Conservation (phyloP, 2,113 vertebrate species). For the Seriola quinqueradiata region DNA sequence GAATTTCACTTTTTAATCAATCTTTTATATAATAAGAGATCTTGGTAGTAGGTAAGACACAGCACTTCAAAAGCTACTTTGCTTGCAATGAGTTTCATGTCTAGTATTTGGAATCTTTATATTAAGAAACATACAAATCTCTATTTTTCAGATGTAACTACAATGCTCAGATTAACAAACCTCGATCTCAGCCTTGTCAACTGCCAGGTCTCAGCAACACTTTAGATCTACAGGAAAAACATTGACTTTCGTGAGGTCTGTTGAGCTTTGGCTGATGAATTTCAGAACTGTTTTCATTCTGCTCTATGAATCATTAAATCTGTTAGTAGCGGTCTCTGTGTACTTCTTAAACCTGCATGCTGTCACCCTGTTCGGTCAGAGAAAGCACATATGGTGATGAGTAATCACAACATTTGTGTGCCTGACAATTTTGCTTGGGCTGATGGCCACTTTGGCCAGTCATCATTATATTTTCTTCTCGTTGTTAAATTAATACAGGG, state of each 20-base stretch:
- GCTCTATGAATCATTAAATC: slow-evolving; percentile 53
- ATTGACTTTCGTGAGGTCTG: not conserved
- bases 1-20: not conserved
- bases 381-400: slow-evolving; percentile 61
- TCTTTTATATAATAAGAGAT: not conserved
- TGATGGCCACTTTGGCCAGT: not conserved
- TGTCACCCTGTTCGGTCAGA: slow-evolving; percentile 27
- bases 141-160: not conserved
- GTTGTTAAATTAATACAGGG: not conserved
- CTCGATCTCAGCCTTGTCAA: not conserved
- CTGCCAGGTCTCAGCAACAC: not conserved
- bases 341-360: slow-evolving; percentile 17
- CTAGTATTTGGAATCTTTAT: not conserved
- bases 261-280: not conserved
- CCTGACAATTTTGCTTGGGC: slow-evolving; percentile 22
- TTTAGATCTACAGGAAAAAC: slow-evolving; percentile 6
- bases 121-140: not conserved
- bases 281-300: slow-evolving; percentile 15
- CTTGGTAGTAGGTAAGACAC: not conserved
- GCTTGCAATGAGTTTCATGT: no score
- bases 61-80: no score
- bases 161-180: not conserved
- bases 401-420: slow-evolving; percentile 40
- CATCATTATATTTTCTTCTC: not conserved
- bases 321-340: slow-evolving; percentile 8